phyloP scores from a whole-genome alignment of 1,140 invertebrate genomes.

The Eumaeus atala region DNA sequence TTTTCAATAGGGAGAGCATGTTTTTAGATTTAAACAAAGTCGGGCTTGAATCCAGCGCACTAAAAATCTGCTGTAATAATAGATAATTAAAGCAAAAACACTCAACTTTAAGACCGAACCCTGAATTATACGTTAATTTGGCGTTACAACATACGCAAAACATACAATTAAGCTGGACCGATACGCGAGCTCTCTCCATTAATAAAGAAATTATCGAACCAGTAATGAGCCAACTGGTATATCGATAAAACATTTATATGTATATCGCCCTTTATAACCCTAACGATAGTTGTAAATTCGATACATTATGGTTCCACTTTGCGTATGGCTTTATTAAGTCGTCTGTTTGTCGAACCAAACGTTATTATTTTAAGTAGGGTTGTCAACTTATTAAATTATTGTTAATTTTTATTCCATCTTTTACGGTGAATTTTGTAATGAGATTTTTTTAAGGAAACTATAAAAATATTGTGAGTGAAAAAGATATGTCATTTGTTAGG shows the following conservation, averaged over 20 bases:
- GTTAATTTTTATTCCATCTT: neutral
- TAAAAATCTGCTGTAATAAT: no score
- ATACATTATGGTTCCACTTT: conserved; percentile 34
- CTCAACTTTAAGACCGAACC: neutral
- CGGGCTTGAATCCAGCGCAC: no score
- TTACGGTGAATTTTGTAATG: no score
- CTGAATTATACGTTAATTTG: no score
- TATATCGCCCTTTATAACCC: conserved; percentile 52
- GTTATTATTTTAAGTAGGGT: conserved; percentile 7
- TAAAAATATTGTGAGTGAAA: no score
- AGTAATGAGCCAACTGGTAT: conserved; percentile 43
- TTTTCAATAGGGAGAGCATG: no score
- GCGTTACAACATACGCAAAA: conserved; percentile 7
- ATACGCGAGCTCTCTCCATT: conserved; percentile 28
- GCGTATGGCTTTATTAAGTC: conserved; percentile 47
- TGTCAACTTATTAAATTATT: neutral
- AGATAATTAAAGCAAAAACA: neutral
- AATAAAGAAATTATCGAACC: conserved; percentile 54
- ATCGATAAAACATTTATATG: conserved; percentile 44
- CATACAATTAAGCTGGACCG: conserved; percentile 34
- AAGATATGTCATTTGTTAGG: no score
- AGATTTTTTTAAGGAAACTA: no score
- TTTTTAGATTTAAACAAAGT: no score
- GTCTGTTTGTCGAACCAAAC: neutral
- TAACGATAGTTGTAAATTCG: conserved; percentile 50